Conservation (phyloP, 2,888 invertebrate species). For the Scaptomyza tumidula region DNA sequence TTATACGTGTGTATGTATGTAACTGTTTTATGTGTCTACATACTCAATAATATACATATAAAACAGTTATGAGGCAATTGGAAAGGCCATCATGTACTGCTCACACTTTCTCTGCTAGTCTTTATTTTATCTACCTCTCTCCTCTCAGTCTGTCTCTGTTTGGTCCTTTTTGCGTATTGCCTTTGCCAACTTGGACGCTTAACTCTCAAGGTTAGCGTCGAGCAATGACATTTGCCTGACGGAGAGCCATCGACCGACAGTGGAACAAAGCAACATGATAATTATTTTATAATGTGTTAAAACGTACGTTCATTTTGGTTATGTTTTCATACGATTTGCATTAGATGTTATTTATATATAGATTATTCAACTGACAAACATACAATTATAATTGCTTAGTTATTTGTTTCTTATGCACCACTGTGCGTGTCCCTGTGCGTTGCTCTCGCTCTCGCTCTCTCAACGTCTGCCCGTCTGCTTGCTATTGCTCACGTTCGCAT, state of each 20-base stretch:
- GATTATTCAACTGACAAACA: background rate
- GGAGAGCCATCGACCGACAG: slow-evolving; percentile 46
- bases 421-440: slow-evolving; percentile 30
- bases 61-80: slow-evolving; percentile 29
- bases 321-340: no score
- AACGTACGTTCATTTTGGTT: background rate
- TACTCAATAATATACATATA: slow-evolving; percentile 2
- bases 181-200: slow-evolving; percentile 52
- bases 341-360: background rate
- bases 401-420: slow-evolving; percentile 12
- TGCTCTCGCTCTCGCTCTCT: slow-evolving; percentile 11
- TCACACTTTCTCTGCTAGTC: slow-evolving; percentile 30
- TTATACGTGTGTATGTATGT: background rate
- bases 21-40: background rate
- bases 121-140: background rate
- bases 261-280: slow-evolving; percentile 19
- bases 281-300: background rate
- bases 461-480: slow-evolving; percentile 51
- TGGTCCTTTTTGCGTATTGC: slow-evolving; percentile 68
- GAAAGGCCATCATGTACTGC: slow-evolving; percentile 33
- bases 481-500: slow-evolving; percentile 61
- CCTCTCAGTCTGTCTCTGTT: slow-evolving; percentile 7
- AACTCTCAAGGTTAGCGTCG: slow-evolving; percentile 81
- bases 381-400: background rate
- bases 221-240: slow-evolving; percentile 75